Percentiles rank a stretch among this genome's conserved stretches.
Conservation (phyloP, 2,888 invertebrate species). For the Aphelenchoides bicaudatus region DNA sequence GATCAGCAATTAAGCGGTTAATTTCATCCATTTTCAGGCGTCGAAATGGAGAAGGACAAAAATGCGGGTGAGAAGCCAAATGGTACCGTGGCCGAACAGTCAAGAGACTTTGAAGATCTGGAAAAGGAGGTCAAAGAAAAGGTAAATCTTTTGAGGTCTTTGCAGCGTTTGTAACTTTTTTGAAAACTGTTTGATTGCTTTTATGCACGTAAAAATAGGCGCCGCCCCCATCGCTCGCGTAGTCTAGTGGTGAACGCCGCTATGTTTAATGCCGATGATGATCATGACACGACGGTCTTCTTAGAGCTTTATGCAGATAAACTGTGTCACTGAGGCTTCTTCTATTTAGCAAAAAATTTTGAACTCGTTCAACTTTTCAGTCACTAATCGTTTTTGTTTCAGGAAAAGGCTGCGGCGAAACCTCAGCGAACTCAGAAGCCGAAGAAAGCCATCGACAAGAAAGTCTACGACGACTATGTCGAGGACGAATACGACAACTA, state of each 20-base stretch:
- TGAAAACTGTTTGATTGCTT: too few species aligned
- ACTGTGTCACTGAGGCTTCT: conserved; percentile 10
- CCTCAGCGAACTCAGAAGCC: conserved; percentile 9
- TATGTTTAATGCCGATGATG: conserved; percentile 7
- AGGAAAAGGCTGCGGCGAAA: conserved; percentile 22
- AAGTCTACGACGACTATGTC: conserved; percentile 27
- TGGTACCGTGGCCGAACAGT: too few species aligned
- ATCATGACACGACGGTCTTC: conserved; percentile 11
- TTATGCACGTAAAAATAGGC: conserved; percentile 13
- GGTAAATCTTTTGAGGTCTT: too few species aligned
- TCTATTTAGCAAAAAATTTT: background rate
- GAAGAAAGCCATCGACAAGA: conserved; percentile 22
- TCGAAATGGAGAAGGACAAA: conserved; percentile 18
- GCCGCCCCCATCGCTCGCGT: conserved; percentile 17
- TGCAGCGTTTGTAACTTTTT: too few species aligned
- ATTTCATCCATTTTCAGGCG: conserved; percentile 11
- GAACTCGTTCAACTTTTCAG: background rate
- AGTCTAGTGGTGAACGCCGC: background rate
- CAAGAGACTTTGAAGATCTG: conserved; percentile 21
- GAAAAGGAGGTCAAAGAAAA: conserved; percentile 16
- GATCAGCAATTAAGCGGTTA: too few species aligned
- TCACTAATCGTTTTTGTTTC: background rate
- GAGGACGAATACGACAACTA: conserved; percentile 28
- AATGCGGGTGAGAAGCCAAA: too few species aligned
- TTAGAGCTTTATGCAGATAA: conserved; percentile 8